Conservation (phyloP, 2,113 vertebrate genomes). For the Geococcyx californianus region DNA sequence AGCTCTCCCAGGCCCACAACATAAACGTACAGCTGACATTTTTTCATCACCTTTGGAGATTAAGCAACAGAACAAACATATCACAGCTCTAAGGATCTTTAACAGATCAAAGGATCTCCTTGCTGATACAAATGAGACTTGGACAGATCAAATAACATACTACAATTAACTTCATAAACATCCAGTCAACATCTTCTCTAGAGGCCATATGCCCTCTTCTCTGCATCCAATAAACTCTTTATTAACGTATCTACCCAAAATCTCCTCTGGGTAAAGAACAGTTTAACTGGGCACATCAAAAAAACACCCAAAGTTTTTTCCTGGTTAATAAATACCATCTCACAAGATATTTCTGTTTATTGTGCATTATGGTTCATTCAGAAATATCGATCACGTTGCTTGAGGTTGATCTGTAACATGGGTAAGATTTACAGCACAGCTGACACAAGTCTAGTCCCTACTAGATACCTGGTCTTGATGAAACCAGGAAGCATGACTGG, state of each 20-base stretch:
- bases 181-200: rapidly evolving
- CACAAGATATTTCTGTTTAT: neutral
- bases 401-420: neutral
- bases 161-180: neutral
- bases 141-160: neutral
- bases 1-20: neutral
- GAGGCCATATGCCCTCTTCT: neutral
- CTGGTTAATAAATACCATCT: neutral
- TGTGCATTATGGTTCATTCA: neutral
- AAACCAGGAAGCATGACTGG: neutral
- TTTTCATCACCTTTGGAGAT: neutral
- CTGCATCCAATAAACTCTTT: neutral
- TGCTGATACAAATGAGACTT: neutral
- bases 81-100: neutral
- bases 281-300: neutral
- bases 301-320: neutral
- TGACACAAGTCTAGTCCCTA: neutral
- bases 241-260: neutral
- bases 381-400: neutral
- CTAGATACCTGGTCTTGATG: neutral
- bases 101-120: neutral
- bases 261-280: neutral
- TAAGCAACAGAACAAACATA: neutral
- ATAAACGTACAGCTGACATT: neutral
- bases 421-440: neutral